Percentiles rank a stretch among this genome's conserved stretches.
Evolutionary conservation across 2,797 vertebrate species (phyloP).

Genomic region (Propithecus deckenii): DNA sequence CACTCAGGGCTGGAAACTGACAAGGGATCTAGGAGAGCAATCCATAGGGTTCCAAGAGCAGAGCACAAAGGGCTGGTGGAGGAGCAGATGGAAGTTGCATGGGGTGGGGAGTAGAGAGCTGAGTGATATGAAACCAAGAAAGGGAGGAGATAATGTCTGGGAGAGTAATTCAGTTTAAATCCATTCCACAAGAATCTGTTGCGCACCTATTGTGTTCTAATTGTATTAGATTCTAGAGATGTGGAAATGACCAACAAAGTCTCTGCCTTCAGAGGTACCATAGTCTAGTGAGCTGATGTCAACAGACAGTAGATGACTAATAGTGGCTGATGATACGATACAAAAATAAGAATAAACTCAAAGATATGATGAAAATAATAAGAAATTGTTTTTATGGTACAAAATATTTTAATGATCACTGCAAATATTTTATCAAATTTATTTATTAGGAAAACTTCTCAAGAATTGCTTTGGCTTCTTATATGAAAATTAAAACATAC

Average conservation of each 20-base stretch:
- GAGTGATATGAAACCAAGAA: not conserved
- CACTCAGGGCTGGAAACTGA: not conserved
- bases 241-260: not conserved
- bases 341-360: not conserved
- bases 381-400: not conserved
- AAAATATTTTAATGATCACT: not conserved
- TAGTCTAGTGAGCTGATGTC: not conserved
- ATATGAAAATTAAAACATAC: constrained; percentile 24
- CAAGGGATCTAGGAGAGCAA: not conserved
- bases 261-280: not conserved
- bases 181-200: not conserved
- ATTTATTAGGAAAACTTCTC: not conserved
- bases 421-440: not conserved
- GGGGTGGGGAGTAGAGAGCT: not conserved
- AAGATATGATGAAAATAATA: not conserved
- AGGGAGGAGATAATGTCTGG: not conserved
- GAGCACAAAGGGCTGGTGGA: not conserved
- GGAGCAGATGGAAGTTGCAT: not conserved
- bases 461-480: constrained; percentile 18
- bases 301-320: not conserved
- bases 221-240: not conserved
- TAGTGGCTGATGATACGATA: not conserved
- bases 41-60: not conserved
- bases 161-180: not conserved
- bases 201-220: not conserved